Base-by-base conservation (phyloP, 2,888 invertebrate species). In the Brachycybe producta region DNA sequence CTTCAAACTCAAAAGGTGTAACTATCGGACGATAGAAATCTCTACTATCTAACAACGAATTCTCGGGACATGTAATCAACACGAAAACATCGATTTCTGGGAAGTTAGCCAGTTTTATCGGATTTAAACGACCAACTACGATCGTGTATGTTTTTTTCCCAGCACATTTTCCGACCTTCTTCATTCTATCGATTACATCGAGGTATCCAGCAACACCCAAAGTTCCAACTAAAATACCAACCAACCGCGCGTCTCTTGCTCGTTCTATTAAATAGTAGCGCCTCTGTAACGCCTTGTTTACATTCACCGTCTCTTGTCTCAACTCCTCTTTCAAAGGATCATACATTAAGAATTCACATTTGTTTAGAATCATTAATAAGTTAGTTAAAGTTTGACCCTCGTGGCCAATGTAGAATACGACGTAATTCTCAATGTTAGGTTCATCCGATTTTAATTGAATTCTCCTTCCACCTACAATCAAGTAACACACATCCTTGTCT, bases 61-160 rank as follows among this genome's bases (percentile, higher is more conserved):
- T 91, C 68, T 92, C 87, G 2, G 91, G 80, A 64, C 97, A 98
- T 0, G 91, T 82, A 46, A 98, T 78, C 61, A 88, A 74, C 1
- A 94, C 85, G 69, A 87, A 98, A 38, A 85, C 77, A 62, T 97
- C 94, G 56, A 97, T 82, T 78, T 88, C 87, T 49, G 84, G 79
- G 66, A 95, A 92, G 70, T 98, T 98, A 0, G 92, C 91, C 54
- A 98, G 70, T 67, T 98, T 98, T 0, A 88, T 82, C 11, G 86
- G 83, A 71, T 90, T 95, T 2, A 92, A 83, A 65, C 92, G 91
- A 4, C 95, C 97, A 48, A 97, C 86, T 23, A 85, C 86, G 49
- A 97, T 79, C 40, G 88, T 80, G 63, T 95, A 94, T 56, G 81
- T 80, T 64, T 87, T 91, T 63, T 91, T 92, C 0, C 82, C 81